A percentile compares a stretch with the other conserved stretches of the same genome.
Evolutionary conservation across 2,888 invertebrate species (phyloP).

Genomic region (Philaethria dido): DNA sequence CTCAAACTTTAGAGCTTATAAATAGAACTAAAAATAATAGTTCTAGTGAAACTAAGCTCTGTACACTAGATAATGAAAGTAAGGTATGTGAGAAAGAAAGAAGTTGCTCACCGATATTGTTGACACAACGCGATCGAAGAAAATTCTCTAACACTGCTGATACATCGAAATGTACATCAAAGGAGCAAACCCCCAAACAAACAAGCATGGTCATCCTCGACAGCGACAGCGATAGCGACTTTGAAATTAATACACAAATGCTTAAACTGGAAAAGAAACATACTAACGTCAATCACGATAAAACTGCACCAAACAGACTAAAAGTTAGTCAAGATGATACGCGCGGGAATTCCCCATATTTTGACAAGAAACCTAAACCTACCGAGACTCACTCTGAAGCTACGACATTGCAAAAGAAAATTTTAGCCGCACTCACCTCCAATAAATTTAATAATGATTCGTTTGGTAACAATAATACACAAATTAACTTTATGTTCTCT

Average conservation of each 20-base stretch:
- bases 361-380: conserved; percentile 67
- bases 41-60: not conserved
- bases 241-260: conserved; percentile 56
- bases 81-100: conserved; percentile 50
- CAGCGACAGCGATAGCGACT: conserved; percentile 66
- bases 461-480: conserved; percentile 49
- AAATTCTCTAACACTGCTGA: conserved; percentile 43
- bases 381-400: conserved; percentile 49
- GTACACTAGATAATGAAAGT: conserved; percentile 29
- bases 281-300: not conserved
- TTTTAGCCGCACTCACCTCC: conserved; percentile 60
- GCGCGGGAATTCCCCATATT: conserved; percentile 67
- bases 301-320: conserved; percentile 14
- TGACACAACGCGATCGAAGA: conserved; percentile 62
- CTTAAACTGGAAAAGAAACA: conserved; percentile 47
- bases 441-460: conserved; percentile 51
- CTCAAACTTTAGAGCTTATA: conserved; percentile 76
- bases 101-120: conserved; percentile 67
- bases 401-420: conserved; percentile 63
- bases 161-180: not conserved
- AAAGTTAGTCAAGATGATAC: conserved; percentile 53
- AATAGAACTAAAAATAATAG: conserved; percentile 58
- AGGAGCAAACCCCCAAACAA: conserved; percentile 29
- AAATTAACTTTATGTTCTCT: conserved; percentile 54
- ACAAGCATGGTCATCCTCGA: conserved; percentile 63